Conservation (phyloP, 64 coral and sea anemone genomes). For the Pachyseris speciosa region DNA sequence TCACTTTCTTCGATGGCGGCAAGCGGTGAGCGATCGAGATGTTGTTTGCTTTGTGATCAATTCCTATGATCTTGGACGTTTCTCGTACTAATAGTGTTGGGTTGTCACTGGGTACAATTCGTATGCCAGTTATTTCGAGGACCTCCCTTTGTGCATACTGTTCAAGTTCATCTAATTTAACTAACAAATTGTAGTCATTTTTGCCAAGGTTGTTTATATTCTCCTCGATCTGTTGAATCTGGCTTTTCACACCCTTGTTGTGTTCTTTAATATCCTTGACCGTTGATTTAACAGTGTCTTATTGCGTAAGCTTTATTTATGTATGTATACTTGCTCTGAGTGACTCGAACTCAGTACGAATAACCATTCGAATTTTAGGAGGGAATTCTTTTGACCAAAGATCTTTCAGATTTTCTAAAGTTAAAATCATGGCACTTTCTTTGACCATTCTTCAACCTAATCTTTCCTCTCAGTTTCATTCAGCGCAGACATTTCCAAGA, state of each 20-base stretch:
- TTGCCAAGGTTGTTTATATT: not conserved
- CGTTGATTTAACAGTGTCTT: conserved; percentile 12
- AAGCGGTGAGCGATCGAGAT: conserved; percentile 22
- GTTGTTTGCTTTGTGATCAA: not conserved
- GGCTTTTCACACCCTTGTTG: not conserved
- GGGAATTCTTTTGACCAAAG: not conserved
- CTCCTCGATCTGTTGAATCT: not conserved
- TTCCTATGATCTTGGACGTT: not conserved
- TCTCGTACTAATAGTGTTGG: not conserved
- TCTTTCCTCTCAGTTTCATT: no score
- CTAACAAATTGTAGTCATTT: not conserved
- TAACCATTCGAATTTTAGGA: no score
- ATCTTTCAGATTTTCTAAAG: not conserved
- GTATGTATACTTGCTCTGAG: not conserved
- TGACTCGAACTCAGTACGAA: not conserved
- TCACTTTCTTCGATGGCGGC: conserved; percentile 5
- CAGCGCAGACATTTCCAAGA: no score
- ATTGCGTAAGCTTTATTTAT: not conserved
- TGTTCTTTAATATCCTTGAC: conserved; percentile 8
- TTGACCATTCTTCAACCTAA: no score
- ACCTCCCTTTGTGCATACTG: conserved; percentile 9
- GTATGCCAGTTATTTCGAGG: conserved; percentile 37
- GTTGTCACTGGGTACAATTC: not conserved
- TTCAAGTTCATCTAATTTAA: conserved; percentile 8
- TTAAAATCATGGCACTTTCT: not conserved